Conservation (phyloP, 2,797 vertebrate species). For the Nannoperca obscura region DNA sequence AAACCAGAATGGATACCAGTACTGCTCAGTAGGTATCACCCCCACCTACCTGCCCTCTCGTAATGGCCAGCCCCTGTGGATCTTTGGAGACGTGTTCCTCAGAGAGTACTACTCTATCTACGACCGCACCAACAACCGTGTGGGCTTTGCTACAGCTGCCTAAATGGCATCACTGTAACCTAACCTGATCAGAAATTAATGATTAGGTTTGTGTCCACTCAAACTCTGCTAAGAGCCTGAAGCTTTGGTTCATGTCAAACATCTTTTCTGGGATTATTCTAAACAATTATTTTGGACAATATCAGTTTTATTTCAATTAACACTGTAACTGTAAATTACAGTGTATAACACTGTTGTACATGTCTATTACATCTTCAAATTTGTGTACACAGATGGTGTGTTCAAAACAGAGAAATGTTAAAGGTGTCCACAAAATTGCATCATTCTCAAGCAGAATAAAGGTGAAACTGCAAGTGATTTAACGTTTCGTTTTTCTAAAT, state of each 20-base stretch:
- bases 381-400: not conserved
- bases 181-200: slow-evolving; percentile 4
- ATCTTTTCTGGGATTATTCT: not conserved
- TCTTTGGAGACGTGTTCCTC: slow-evolving; percentile 88
- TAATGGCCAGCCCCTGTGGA: slow-evolving; percentile 83
- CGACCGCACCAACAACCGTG: slow-evolving; percentile 78
- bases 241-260: not conserved
- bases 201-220: not conserved
- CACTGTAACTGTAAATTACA: not conserved
- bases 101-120: slow-evolving; percentile 86
- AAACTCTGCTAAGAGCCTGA: not conserved
- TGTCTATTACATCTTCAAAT: not conserved
- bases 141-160: slow-evolving; percentile 82
- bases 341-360: not conserved
- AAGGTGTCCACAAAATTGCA: not conserved
- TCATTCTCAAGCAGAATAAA: slow-evolving; percentile 35
- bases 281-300: not conserved
- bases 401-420: not conserved
- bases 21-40: slow-evolving; percentile 76
- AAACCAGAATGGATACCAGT: slow-evolving; percentile 50
- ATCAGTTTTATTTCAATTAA: not conserved
- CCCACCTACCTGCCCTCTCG: slow-evolving; percentile 83
- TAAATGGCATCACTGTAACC: slow-evolving; percentile 57
- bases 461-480: slow-evolving; percentile 8
- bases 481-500: slow-evolving; percentile 12